Conservation (phyloP, 2,888 invertebrate genomes). For the Drosophila ochracea region DNA sequence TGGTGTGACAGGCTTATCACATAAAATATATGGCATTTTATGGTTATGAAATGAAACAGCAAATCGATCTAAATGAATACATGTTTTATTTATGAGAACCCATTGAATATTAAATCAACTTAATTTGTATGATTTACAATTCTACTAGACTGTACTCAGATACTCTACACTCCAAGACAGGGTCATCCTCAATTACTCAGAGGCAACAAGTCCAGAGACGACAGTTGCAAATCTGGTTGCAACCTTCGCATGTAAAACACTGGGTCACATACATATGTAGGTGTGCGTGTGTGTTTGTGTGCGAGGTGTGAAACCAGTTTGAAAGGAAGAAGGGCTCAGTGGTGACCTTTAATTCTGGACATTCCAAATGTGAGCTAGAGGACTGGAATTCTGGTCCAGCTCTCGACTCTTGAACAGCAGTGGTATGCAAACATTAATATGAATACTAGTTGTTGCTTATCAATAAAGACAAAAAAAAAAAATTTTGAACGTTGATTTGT, state of each 20-base stretch:
- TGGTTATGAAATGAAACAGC: conserved; percentile 57
- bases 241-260: conserved; percentile 41
- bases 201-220: conserved; percentile 20
- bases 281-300: background rate
- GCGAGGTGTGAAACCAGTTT: conserved; percentile 51
- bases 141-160: conserved; percentile 25
- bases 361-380: conserved; percentile 46
- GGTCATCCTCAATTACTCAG: conserved; percentile 37
- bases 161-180: background rate
- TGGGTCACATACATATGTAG: conserved; percentile 33
- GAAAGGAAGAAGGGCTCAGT: conserved; percentile 45
- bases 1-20: conserved; percentile 35
- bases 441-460: conserved; percentile 34
- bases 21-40: conserved; percentile 49
- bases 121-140: conserved; percentile 55
- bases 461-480: conserved; percentile 38
- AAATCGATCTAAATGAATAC: conserved; percentile 48
- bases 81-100: conserved; percentile 70
- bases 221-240: conserved; percentile 10
- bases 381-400: conserved; percentile 13
- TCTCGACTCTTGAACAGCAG: conserved; percentile 9
- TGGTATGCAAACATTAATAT: conserved; percentile 23
- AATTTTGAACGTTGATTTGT: conserved; percentile 53
- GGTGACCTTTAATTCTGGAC: conserved; percentile 44
- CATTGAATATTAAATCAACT: conserved; percentile 6